phyloP scores from a whole-genome alignment of 2,888 invertebrate species.

The Athalia rosae region DNA sequence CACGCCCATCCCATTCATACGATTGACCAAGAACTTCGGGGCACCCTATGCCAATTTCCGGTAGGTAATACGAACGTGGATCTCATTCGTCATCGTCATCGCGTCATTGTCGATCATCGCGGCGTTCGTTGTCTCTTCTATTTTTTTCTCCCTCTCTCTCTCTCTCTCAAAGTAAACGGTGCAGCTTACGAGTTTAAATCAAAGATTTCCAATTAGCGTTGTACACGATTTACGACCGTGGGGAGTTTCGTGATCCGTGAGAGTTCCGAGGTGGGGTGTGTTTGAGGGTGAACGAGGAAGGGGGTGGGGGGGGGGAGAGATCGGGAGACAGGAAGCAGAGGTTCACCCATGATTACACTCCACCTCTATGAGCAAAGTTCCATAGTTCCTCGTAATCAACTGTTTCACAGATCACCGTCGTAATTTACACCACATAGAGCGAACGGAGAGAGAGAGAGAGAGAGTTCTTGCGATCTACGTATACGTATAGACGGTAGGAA shows the following conservation, averaged over 20 bases:
- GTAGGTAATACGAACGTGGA: neutral
- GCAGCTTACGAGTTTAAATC: neutral
- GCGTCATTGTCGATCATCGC: no score
- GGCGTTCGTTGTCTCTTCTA: neutral
- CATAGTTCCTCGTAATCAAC: conserved; percentile 60
- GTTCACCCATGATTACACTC: conserved; percentile 66
- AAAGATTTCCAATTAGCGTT: neutral
- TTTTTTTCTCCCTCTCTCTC: neutral
- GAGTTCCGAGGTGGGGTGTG: neutral
- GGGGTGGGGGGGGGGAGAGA: neutral
- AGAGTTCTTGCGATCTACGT: neutral
- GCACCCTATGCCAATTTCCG: conserved; percentile 1
- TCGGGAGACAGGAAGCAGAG: conserved; percentile 56
- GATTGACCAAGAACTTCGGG: neutral
- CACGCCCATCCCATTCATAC: neutral
- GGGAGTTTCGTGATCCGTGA: neutral
- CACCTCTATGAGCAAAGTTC: conserved; percentile 59
- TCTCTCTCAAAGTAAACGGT: neutral
- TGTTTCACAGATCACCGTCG: conserved; percentile 4
- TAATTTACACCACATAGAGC: neutral
- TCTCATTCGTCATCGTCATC: no score
- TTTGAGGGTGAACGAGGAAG: neutral
- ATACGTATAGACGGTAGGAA: neutral
- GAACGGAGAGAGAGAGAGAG: neutral
- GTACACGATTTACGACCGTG: neutral